Evolutionary conservation across 2,888 invertebrate genomes (phyloP).

Genomic region (Phyllotreta cruciferae): DNA sequence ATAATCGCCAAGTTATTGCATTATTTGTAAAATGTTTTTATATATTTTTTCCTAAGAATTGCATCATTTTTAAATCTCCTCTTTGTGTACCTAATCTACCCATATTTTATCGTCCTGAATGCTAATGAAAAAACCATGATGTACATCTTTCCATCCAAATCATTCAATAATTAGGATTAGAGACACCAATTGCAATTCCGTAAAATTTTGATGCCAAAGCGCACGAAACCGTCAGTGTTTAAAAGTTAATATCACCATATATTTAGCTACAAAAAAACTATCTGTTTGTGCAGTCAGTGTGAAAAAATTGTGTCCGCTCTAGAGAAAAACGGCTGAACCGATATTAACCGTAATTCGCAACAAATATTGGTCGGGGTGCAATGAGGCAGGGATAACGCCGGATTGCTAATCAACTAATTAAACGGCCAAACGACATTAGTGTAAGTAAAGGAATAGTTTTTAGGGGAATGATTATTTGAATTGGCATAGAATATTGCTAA

Average conservation of each 20-base stretch:
- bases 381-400: conserved; percentile 19
- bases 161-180: no score
- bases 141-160: no score
- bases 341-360: conserved; percentile 16
- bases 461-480: conserved; percentile 14
- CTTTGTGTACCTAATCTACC: no score
- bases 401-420: conserved; percentile 18
- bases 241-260: conserved; percentile 12
- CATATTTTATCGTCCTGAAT: no score
- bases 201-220: background rate
- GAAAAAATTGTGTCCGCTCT: conserved; percentile 23
- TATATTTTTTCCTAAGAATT: no score
- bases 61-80: no score
- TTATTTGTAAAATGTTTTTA: no score
- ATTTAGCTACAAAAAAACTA: conserved; percentile 4
- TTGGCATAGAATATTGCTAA: conserved; percentile 3
- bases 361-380: conserved; percentile 16
- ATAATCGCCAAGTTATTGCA: no score
- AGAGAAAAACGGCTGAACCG: conserved; percentile 26
- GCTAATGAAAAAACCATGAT: no score
- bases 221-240: background rate
- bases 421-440: conserved; percentile 16
- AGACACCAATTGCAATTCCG: background rate
- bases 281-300: conserved; percentile 28
- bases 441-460: conserved; percentile 27